These are phyloP conservation scores for Cryptops parisi DNA, from an alignment of 2,888 invertebrate genomes.

Conservation along the genomic window DNA sequence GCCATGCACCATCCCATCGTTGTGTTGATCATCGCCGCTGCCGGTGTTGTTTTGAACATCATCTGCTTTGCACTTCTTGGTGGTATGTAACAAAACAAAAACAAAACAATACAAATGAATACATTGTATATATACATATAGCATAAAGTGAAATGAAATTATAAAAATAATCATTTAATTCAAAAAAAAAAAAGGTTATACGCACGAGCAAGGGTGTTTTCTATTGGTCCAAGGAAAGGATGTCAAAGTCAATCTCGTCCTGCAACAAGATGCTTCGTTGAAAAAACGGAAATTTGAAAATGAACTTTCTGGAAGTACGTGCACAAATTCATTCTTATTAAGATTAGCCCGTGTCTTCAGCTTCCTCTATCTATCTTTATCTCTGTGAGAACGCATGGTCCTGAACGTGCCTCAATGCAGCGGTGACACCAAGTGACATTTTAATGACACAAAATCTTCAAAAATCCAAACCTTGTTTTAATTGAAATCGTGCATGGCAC, in stretches of 20 bases:
- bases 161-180: not conserved
- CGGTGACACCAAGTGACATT: too few relatives aligned
- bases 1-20: constrained; percentile 58
- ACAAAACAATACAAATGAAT: too few relatives aligned
- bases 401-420: too few relatives aligned
- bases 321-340: not conserved
- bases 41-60: constrained; percentile 57
- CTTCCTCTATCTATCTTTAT: too few relatives aligned
- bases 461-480: too few relatives aligned
- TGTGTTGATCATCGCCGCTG: constrained; percentile 53
- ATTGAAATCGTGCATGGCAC: too few relatives aligned
- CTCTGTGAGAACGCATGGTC: too few relatives aligned
- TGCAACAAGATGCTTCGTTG: not conserved
- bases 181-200: constrained; percentile 38
- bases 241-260: constrained; percentile 18
- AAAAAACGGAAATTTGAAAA: too few relatives aligned
- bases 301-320: not conserved
- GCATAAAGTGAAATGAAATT: not conserved
- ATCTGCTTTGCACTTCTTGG: constrained; percentile 67
- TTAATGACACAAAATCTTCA: too few relatives aligned
- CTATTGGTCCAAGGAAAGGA: constrained; percentile 39
- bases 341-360: too few relatives aligned
- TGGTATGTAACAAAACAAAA: too few relatives aligned
- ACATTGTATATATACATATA: not conserved
- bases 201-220: constrained; percentile 54